Evolutionary conservation across 2,888 invertebrate species (phyloP).

Genomic region (Malthinus seriepunctatus): DNA sequence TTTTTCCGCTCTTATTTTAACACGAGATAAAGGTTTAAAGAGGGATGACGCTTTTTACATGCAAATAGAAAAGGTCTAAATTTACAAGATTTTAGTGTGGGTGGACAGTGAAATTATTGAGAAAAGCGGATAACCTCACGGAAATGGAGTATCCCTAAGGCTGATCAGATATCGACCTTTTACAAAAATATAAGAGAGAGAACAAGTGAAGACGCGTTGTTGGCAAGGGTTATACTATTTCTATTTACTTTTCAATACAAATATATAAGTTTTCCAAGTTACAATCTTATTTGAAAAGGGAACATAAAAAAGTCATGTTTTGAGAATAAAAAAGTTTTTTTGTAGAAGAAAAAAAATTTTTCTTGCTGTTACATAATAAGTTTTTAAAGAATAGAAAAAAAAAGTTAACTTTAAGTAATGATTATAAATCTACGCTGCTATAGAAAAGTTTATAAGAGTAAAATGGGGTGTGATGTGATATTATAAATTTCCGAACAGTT

Average conservation of each 20-base stretch:
- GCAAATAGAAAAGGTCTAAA: conserved; percentile 15
- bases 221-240: conserved; percentile 1
- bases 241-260: not conserved
- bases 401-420: conserved; percentile 5
- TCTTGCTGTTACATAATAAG: not conserved
- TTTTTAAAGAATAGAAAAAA: conserved; percentile 2
- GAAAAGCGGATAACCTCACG: conserved; percentile 14
- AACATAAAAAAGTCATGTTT: too few species aligned
- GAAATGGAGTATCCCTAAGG: conserved; percentile 20
- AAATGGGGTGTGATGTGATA: conserved; percentile 2
- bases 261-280: not conserved
- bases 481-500: conserved; percentile 1
- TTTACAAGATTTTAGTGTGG: conserved; percentile 11
- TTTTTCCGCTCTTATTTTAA: too few species aligned
- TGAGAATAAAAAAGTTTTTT: too few species aligned
- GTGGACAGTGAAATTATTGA: conserved; percentile 8
- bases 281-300: too few species aligned
- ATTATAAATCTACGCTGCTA: conserved; percentile 3
- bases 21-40: too few species aligned
- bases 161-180: conserved; percentile 25
- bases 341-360: too few species aligned
- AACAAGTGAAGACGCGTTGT: conserved; percentile 3
- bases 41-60: not conserved
- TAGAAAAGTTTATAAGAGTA: conserved; percentile 6
- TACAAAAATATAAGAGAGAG: conserved; percentile 7